Conservation (phyloP, 2,888 invertebrate species). For the Liopterus haemorrhoidalis region DNA sequence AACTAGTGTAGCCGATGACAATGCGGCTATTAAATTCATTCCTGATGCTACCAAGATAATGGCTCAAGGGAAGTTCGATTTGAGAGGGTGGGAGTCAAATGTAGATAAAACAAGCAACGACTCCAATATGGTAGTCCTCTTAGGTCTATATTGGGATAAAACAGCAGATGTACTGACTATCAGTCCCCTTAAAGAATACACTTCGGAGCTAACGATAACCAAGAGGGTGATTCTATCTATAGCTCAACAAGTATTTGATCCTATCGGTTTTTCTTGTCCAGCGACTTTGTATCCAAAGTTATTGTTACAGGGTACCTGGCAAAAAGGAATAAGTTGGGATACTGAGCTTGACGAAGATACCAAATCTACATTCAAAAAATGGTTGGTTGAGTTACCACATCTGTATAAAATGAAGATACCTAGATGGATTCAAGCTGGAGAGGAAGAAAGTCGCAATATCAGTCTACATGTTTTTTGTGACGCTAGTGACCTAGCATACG, state of each 20-base stretch:
- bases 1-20: no score
- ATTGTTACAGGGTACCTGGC: slow-evolving; percentile 29
- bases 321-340: slow-evolving; percentile 20
- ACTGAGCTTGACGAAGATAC: slow-evolving; percentile 17
- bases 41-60: slow-evolving; percentile 2
- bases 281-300: slow-evolving; percentile 27
- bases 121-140: no score
- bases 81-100: slow-evolving; percentile 9
- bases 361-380: slow-evolving; percentile 24
- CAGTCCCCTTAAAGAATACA: no score
- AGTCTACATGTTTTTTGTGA: slow-evolving; percentile 35
- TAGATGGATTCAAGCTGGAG: slow-evolving; percentile 23
- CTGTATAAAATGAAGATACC: slow-evolving; percentile 27
- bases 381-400: slow-evolving; percentile 15
- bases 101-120: no score
- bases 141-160: no score
- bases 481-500: slow-evolving; percentile 34
- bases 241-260: slow-evolving; percentile 29
- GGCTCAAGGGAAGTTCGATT: slow-evolving; percentile 1
- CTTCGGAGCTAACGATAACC: not conserved
- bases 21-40: no score
- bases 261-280: slow-evolving; percentile 30
- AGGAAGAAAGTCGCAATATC: slow-evolving; percentile 14
- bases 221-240: slow-evolving; percentile 15
- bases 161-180: no score